Evolutionary conservation across 1,140 invertebrate species (phyloP).

Genomic region (Macrobrachium nipponense): DNA sequence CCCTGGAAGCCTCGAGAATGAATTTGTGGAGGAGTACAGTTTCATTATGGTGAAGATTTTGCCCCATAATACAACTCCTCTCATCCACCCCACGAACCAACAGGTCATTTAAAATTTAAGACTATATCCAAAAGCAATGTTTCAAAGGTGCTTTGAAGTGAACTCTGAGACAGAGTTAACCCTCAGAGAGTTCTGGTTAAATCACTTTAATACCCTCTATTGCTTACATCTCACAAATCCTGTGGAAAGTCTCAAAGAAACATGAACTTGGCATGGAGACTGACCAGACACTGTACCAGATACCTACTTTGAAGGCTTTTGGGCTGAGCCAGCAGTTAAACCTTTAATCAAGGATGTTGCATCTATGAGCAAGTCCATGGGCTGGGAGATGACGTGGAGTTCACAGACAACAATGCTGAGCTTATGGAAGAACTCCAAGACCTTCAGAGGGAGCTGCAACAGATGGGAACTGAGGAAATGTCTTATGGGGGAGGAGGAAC

Average conservation of each 20-base stretch:
- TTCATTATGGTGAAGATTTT: slow-evolving; percentile 62
- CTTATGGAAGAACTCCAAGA: too few relatives aligned
- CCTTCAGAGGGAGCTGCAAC: too few relatives aligned
- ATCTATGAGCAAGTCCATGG: too few relatives aligned
- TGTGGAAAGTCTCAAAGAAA: slow-evolving; percentile 56
- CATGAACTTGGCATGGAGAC: slow-evolving; percentile 50
- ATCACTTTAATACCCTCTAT: slow-evolving; percentile 60
- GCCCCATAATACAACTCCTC: slow-evolving; percentile 58
- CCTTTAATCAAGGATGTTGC: too few relatives aligned
- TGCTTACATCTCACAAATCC: slow-evolving; percentile 57
- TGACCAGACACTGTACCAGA: too few relatives aligned
- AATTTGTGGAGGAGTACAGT: slow-evolving; percentile 42
- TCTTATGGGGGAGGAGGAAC: too few relatives aligned
- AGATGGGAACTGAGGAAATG: too few relatives aligned
- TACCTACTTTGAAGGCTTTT: too few relatives aligned
- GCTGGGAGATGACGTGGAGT: too few relatives aligned
- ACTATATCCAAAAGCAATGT: slow-evolving; percentile 59
- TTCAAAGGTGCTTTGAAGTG: slow-evolving; percentile 23
- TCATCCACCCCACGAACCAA: slow-evolving; percentile 64
- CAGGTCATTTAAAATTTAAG: slow-evolving; percentile 62
- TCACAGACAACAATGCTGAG: too few relatives aligned
- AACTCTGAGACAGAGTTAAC: slow-evolving; percentile 23
- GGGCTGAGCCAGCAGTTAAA: not conserved
- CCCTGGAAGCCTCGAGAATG: slow-evolving; percentile 51
- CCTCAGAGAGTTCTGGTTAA: slow-evolving; percentile 63